Base-by-base conservation (phyloP, 2,113 vertebrate species). In the Anoura caudifer region DNA sequence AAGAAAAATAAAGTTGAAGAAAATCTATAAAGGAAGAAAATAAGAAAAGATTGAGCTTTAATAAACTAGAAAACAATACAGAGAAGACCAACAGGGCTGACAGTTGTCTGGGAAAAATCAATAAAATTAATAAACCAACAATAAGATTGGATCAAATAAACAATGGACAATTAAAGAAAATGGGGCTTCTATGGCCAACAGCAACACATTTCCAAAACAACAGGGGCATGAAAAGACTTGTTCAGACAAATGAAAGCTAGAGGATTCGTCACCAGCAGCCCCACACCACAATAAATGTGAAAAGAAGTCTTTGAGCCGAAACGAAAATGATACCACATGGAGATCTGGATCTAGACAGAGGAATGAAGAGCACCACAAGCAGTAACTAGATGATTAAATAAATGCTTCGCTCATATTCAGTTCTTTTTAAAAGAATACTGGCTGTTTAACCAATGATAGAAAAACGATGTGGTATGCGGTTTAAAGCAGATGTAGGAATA, bases 141-240 rank as follows among this genome's bases (percentile, higher is more conserved):
- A n/a, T 28, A 88, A 94, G 43, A 92, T 22, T 47, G 65, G 65
- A 54, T 43, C 79, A 85, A 69, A 80, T 84, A 83, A 91, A 63
- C 3, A 80, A 91, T 43, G 36, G 20, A 63, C 61, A 79, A 95
- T 79, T 91, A 88, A 52, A 31, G 11, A 79, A 67, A 1, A 50
- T 84, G 20, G 24, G 22, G 10, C 10, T 75, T 94, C 43, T 92
- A 56, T 89, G 61, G 38, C 24, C 20, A 87, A 43, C 19, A 17
- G 87, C 91, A 83, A 87, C 24, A 56, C 81, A 65, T 87, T 90
- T 94, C 45, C 87, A 19, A 91, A 92, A 54, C 52, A 94, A 82
- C 56, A 63, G 77, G 79, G 41, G 79, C 84, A 89, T 41, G 47
- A 76, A 77, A 82, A 72, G 63, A 59, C 17, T 87, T 52, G n/a